Base-by-base conservation (phyloP, 2,797 vertebrate genomes). In the Poeciliopsis paucimaculata region DNA sequence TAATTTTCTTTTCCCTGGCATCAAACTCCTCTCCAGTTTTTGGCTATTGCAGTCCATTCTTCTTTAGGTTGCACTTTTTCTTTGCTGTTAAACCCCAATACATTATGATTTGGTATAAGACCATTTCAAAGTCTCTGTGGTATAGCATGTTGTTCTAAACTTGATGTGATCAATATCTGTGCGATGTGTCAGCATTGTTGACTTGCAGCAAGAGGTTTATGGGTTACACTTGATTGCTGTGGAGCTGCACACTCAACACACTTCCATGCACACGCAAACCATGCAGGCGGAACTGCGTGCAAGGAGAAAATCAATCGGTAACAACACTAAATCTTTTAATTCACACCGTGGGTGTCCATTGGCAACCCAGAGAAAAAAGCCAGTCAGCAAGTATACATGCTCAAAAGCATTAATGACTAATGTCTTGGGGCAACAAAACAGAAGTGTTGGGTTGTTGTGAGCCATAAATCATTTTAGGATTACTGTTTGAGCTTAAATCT, bases 281-380 rank as follows among this genome's bases (percentile, higher is more conserved):
- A 77, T 62, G 77, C 60, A 72, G 41, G 60, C 36, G 79, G 46
- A 71, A 79, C 72, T 81, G 78, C 80, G 79, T 79, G 79, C 53
- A 46, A 77, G 75, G 11, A 82, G 53, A 88, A 90, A 92, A 90
- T 90, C 86, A 84, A 89, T 93, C 66, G 34, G 72, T 76, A 83
- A 84, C 73, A 46, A 82, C 78, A 77, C 71, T 76, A 82, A 77
- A 92, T 87, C 86, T 88, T 89, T 89, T 90, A 90, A 91, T 91
- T 89, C 83, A 81, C 87, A 83, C 81, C 72, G 75, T 84, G 71
- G 89, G 82, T 85, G 88, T 86, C 86, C 84, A 77, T 79, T 57
- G 77, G 81, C 70, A 86, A 80, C n/a, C 70, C 60, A 26, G 73
- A 78, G 81, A 83, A 86, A 53, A 89, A 82, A 78, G 82, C 80